Percentiles rank a stretch among this genome's conserved stretches.
Conservation (phyloP, 1,140 invertebrate species). For the Akabosia matsudoensis region DNA sequence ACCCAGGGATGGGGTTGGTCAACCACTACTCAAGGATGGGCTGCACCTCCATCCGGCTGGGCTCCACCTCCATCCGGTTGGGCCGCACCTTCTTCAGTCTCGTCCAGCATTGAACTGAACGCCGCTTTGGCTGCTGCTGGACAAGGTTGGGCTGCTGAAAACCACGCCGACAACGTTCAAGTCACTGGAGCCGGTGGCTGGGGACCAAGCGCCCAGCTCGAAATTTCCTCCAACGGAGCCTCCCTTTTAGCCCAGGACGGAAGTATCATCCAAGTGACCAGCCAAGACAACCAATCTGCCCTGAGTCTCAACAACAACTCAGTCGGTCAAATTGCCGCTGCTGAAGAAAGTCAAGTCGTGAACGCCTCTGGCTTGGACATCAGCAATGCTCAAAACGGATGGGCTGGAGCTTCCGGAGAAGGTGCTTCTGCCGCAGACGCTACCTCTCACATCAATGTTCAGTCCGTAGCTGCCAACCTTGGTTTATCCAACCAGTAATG, state of each 20-base stretch:
- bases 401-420: neutral
- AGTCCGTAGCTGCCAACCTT: no score
- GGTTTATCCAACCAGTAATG: no score
- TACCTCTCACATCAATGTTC: neutral
- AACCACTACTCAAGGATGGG: no score
- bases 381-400: neutral
- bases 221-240: neutral
- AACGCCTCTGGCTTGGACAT: neutral
- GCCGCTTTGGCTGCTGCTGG: neutral
- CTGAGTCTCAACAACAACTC: neutral
- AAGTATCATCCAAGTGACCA: neutral
- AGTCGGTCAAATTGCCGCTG: neutral
- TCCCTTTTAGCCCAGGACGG: neutral
- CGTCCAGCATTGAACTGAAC: neutral
- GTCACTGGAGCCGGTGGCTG: neutral
- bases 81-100: no score
- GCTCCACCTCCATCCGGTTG: no score
- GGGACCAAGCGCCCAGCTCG: neutral
- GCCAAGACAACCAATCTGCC: neutral
- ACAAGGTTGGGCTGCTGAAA: neutral
- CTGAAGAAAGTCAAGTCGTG: neutral
- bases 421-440: neutral
- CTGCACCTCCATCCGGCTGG: no score
- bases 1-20: no score
- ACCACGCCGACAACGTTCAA: neutral